Conservation (phyloP, 1,140 invertebrate species). For the Nomia melanderi region DNA sequence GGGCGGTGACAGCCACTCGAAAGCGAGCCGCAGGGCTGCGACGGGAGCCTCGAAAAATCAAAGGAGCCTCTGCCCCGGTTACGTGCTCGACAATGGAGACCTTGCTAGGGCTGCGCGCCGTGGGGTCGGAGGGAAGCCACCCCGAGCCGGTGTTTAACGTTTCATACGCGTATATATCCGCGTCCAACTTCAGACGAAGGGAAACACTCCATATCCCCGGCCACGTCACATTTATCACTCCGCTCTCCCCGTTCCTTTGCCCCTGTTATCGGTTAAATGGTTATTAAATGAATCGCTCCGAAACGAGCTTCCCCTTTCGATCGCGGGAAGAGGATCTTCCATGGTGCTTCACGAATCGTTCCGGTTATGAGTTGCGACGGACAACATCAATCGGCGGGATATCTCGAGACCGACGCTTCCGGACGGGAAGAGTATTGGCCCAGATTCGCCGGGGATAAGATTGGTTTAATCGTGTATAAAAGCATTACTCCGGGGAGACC, state of each 20-base stretch:
- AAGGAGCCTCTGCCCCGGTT: conserved; percentile 15
- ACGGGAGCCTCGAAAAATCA: background rate
- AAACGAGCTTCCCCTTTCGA: conserved; percentile 3
- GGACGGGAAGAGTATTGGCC: background rate
- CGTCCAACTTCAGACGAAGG: conserved; percentile 39
- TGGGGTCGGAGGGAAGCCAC: conserved; percentile 1
- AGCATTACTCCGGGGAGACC: conserved; percentile 6
- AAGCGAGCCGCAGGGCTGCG: background rate
- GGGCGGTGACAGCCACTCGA: background rate
- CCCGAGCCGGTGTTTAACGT: conserved; percentile 32
- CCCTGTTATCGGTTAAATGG: conserved; percentile 47
- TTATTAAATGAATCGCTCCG: conserved; percentile 48
- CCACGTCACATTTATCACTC: conserved; percentile 46
- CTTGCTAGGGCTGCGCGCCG: background rate
- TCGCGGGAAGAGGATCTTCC: background rate
- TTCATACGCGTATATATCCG: conserved; percentile 43
- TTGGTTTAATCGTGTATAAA: conserved; percentile 3
- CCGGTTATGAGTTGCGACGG: background rate
- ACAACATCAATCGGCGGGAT: background rate
- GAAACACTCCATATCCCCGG: conserved; percentile 28
- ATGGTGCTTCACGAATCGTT: no score
- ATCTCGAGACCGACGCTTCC: background rate
- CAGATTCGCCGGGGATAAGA: background rate
- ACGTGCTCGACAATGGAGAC: conserved; percentile 14
- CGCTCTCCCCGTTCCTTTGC: conserved; percentile 19